Evolutionary conservation across 1,140 invertebrate genomes (phyloP).

Genomic region (Antheraea pernyi): DNA sequence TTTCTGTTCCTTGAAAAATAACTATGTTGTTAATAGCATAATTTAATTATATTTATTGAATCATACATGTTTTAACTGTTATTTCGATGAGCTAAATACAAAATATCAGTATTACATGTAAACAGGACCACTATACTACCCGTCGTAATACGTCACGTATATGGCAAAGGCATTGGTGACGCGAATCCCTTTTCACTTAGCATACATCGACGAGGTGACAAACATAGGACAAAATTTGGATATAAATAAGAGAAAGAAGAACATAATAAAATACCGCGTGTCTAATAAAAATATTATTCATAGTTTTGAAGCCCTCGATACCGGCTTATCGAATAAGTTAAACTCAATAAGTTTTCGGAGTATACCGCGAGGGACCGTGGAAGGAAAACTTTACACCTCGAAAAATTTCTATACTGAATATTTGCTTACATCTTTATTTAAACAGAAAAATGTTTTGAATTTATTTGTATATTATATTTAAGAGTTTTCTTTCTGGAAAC

Average conservation of each 20-base stretch:
- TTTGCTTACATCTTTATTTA: not conserved
- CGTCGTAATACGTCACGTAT: too few relatives aligned
- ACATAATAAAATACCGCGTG: not conserved
- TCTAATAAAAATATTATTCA: constrained; percentile 10
- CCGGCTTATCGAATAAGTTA: constrained; percentile 37
- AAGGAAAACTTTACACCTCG: constrained; percentile 1
- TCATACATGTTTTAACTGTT: too few relatives aligned
- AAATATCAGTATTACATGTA: too few relatives aligned
- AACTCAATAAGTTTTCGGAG: constrained; percentile 33
- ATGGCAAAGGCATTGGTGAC: too few relatives aligned
- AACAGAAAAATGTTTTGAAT: not conserved
- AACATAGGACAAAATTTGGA: not conserved
- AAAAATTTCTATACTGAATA: not conserved
- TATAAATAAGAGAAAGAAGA: not conserved
- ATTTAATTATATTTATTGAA: too few relatives aligned
- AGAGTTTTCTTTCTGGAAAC: too few relatives aligned
- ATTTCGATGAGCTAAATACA: too few relatives aligned
- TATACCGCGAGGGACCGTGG: constrained; percentile 16
- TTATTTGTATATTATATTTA: not conserved
- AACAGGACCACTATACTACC: too few relatives aligned
- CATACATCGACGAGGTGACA: not conserved
- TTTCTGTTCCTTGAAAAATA: not conserved
- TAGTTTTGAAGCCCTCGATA: constrained; percentile 7
- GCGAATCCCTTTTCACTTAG: too few relatives aligned
- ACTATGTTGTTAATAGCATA: too few relatives aligned